A percentile compares a stretch with the other conserved stretches of the same genome.
Conservation (phyloP, 2,113 vertebrate genomes). For the Gadus chalcogrammus region DNA sequence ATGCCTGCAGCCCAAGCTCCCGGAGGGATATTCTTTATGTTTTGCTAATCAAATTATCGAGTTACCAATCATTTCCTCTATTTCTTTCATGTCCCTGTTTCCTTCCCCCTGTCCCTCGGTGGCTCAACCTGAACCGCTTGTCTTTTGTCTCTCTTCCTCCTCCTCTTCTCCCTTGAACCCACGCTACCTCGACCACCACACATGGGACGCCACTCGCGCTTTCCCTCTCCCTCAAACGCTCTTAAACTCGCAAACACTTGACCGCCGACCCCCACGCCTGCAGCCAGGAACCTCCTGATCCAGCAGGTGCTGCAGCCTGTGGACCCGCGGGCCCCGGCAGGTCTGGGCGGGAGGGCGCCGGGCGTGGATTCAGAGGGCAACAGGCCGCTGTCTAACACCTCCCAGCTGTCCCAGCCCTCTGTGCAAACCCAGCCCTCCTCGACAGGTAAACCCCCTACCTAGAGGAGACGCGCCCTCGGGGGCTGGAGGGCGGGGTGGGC, state of each 20-base stretch:
- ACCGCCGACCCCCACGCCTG: constrained; percentile 16
- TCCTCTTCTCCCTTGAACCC: constrained; percentile 13
- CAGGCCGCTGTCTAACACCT: constrained; percentile 64
- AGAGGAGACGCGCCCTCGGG: constrained; percentile 40
- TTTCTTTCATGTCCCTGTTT: constrained; percentile 33
- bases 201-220: background rate
- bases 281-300: constrained; percentile 83
- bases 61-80: constrained; percentile 24
- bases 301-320: constrained; percentile 79
- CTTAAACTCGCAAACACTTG: constrained; percentile 27
- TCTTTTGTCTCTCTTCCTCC: constrained; percentile 27
- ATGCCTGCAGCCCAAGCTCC: constrained; percentile 57
- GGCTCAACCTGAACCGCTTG: background rate
- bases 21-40: background rate
- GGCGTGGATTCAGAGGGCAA: constrained; percentile 74
- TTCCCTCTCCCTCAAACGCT: constrained; percentile 1
- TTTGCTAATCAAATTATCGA: constrained; percentile 22
- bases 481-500: constrained; percentile 21
- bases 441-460: constrained; percentile 81
- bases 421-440: constrained; percentile 72
- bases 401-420: constrained; percentile 51
- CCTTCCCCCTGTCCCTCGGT: constrained; percentile 13
- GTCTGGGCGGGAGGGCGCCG: constrained; percentile 74
- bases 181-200: constrained; percentile 14
- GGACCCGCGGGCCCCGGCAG: constrained; percentile 82